Evolutionary conservation across 2,888 invertebrate species (phyloP).

Genomic region (Colletes collaris): DNA sequence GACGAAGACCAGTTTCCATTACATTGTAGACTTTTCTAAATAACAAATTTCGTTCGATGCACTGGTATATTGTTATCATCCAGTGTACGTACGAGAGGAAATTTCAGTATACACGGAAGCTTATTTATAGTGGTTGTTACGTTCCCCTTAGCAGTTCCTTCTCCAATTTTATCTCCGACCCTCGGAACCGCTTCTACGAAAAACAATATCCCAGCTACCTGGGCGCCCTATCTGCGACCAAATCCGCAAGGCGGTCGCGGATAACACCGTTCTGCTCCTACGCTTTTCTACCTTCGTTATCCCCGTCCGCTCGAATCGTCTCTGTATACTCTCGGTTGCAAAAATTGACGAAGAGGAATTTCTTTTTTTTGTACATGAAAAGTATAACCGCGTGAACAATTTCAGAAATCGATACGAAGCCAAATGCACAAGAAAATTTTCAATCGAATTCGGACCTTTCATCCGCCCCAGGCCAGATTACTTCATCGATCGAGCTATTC

Average conservation of each 20-base stretch:
- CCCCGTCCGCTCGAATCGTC: background rate
- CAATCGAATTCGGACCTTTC: background rate
- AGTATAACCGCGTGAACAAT: no score
- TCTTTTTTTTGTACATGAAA: background rate
- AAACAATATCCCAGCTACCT: constrained; percentile 9
- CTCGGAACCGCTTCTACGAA: background rate
- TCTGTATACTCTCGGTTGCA: background rate
- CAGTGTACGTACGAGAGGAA: no score
- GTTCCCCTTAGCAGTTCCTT: background rate
- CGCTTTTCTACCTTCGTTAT: constrained; percentile 5
- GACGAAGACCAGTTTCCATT: no score
- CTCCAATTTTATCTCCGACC: no score
- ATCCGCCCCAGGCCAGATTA: background rate
- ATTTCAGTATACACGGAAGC: no score
- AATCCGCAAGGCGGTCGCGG: constrained; percentile 2
- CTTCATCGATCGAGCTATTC: constrained; percentile 8
- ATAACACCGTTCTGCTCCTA: background rate
- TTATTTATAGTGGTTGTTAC: no score
- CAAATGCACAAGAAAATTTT: background rate
- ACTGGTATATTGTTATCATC: no score
- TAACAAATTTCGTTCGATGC: no score
- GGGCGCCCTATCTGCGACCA: background rate
- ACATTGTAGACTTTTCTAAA: no score
- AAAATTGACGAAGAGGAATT: constrained; percentile 26
- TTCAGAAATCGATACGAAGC: background rate